Evolutionary conservation across 1,140 invertebrate species (phyloP).

Genomic region (Drosophila varians): DNA sequence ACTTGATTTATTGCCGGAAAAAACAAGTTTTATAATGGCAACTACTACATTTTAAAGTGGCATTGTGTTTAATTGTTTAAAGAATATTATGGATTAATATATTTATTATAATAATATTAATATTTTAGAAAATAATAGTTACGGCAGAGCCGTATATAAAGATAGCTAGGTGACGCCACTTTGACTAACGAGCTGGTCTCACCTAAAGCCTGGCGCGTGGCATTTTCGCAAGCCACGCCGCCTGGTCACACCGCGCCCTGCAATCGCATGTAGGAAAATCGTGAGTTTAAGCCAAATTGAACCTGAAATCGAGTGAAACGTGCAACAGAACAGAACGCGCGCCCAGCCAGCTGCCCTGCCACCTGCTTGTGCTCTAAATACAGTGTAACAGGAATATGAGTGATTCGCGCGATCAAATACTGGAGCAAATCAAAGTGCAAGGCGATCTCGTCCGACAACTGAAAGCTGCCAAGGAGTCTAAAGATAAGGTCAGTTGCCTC

Average conservation of each 20-base stretch:
- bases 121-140: no score
- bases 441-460: slow-evolving; percentile 92
- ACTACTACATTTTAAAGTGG: no score
- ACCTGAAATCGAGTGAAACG: slow-evolving; percentile 1
- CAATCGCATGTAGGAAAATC: neutral
- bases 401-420: slow-evolving; percentile 85
- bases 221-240: neutral
- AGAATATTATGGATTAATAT: no score
- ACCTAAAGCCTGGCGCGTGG: neutral
- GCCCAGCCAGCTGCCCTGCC: slow-evolving; percentile 4
- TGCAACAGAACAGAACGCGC: slow-evolving; percentile 9
- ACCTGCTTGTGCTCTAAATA: neutral
- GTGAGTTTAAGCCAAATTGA: neutral
- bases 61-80: no score
- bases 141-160: no score
- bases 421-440: slow-evolving; percentile 90
- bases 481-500: slow-evolving; percentile 86
- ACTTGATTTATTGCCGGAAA: no score
- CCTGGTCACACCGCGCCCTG: neutral
- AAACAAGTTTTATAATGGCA: no score
- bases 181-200: neutral
- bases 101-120: no score
- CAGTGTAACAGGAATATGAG: slow-evolving; percentile 68
- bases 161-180: neutral
- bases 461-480: slow-evolving; percentile 91